Conservation (phyloP, 2,113 vertebrate genomes). For the Ophiodon elongatus region DNA sequence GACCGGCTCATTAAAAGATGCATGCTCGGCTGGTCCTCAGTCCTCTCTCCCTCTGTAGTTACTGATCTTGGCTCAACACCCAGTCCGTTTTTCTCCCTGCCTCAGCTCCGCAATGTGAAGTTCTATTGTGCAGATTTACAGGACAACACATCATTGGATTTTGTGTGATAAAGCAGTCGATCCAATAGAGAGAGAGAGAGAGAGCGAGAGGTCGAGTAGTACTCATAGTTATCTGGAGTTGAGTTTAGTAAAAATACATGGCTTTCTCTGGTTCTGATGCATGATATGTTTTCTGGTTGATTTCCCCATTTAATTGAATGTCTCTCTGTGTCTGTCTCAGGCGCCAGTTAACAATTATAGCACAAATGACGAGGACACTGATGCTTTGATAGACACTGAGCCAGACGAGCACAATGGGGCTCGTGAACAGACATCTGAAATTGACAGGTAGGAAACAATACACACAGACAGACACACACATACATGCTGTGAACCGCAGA, state of each 20-base stretch:
- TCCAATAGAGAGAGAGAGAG: neutral
- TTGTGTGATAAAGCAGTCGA: neutral
- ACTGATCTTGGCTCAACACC: constrained; percentile 52
- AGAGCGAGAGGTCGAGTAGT: neutral
- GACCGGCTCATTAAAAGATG: constrained; percentile 80
- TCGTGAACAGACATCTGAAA: constrained; percentile 63
- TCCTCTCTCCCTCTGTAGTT: constrained; percentile 53
- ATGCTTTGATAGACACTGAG: constrained; percentile 84
- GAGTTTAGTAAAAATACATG: neutral
- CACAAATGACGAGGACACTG: constrained; percentile 78
- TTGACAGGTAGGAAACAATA: constrained; percentile 81
- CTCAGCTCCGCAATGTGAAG: constrained; percentile 20
- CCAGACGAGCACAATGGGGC: constrained; percentile 81
- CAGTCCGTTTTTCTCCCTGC: constrained; percentile 14
- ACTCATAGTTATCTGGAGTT: neutral
- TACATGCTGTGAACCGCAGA: neutral
- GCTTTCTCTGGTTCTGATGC: neutral
- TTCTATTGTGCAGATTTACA: constrained; percentile 21
- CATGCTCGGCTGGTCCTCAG: constrained; percentile 71
- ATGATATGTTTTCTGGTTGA: neutral
- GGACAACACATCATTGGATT: neutral
- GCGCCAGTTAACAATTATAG: constrained; percentile 86
- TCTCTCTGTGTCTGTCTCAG: constrained; percentile 75
- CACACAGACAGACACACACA: neutral
- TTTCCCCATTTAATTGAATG: neutral